Evolutionary conservation across 2,797 vertebrate species (phyloP).

Genomic region (Phoebastria nigripes): DNA sequence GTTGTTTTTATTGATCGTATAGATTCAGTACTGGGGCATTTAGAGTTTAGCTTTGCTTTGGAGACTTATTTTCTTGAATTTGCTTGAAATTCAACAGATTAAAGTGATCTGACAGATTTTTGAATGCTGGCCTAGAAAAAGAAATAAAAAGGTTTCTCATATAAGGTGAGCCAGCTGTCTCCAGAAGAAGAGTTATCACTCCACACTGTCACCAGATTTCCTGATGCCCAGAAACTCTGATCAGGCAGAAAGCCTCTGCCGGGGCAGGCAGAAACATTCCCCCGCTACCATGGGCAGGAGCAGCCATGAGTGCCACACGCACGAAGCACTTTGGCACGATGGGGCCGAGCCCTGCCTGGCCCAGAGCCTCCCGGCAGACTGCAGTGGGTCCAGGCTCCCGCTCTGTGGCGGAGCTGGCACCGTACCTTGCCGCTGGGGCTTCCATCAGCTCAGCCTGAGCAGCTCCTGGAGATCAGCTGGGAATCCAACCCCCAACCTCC

Average conservation of each 20-base stretch:
- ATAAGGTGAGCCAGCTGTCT: constrained; percentile 51
- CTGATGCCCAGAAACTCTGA: not conserved
- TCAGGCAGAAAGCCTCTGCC: not conserved
- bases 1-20: constrained; percentile 35
- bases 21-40: constrained; percentile 20
- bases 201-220: not conserved
- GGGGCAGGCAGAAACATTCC: not conserved
- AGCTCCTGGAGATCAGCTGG: not conserved
- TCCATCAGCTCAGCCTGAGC: not conserved
- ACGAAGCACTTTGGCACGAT: rapidly evolving
- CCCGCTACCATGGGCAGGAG: not conserved
- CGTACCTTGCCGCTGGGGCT: not conserved
- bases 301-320: rapidly evolving
- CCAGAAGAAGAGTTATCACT: constrained; percentile 14
- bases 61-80: constrained; percentile 10
- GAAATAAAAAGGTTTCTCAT: constrained; percentile 3
- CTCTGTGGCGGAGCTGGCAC: rapidly evolving
- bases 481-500: not conserved
- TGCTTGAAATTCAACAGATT: constrained; percentile 28
- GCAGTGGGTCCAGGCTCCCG: not conserved
- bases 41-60: constrained; percentile 19
- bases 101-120: constrained; percentile 32
- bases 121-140: constrained; percentile 22
- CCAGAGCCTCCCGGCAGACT: not conserved
- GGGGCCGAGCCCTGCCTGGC: not conserved